Evolutionary conservation across 64 coral and sea anemone species (phyloP).

Genomic region (Exaiptasia diaphana): DNA sequence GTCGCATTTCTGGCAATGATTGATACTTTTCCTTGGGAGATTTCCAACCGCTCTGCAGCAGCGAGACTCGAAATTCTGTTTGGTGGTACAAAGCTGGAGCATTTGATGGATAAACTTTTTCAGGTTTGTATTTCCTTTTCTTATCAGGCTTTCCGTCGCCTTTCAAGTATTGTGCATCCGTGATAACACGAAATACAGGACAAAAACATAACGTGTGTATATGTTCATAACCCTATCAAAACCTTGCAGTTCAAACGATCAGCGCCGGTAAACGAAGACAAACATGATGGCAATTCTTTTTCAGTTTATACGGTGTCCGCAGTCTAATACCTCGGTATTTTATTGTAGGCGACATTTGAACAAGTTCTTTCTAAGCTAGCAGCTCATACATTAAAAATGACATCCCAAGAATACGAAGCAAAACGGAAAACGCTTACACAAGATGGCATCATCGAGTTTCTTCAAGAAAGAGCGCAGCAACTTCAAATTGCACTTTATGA

Average conservation of each 20-base stretch:
- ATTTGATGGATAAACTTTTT: conserved; percentile 56
- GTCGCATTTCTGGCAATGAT: conserved; percentile 67
- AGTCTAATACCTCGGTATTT: not conserved
- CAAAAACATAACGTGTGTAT: no score
- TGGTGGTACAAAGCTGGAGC: conserved; percentile 31
- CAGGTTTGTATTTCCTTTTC: conserved; percentile 2
- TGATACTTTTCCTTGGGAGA: conserved; percentile 75
- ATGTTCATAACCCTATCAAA: not conserved
- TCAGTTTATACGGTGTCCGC: no score
- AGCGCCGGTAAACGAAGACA: not conserved
- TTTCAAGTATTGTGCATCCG: not conserved
- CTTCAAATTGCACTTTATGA: conserved; percentile 67
- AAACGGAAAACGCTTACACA: conserved; percentile 38
- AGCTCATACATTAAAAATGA: conserved; percentile 46
- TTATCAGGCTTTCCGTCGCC: not conserved
- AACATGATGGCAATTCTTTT: not conserved
- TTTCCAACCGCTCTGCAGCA: conserved; percentile 54
- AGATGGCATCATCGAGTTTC: conserved; percentile 41
- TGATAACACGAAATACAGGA: not conserved
- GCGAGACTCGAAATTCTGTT: conserved; percentile 53
- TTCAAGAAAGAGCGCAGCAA: conserved; percentile 44
- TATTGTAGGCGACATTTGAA: conserved; percentile 61
- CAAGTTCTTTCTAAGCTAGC: conserved; percentile 59
- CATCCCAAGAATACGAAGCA: conserved; percentile 41
- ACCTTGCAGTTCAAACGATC: not conserved